Base-by-base conservation (phyloP, 2,888 invertebrate genomes). In the Diogma glabrata region DNA sequence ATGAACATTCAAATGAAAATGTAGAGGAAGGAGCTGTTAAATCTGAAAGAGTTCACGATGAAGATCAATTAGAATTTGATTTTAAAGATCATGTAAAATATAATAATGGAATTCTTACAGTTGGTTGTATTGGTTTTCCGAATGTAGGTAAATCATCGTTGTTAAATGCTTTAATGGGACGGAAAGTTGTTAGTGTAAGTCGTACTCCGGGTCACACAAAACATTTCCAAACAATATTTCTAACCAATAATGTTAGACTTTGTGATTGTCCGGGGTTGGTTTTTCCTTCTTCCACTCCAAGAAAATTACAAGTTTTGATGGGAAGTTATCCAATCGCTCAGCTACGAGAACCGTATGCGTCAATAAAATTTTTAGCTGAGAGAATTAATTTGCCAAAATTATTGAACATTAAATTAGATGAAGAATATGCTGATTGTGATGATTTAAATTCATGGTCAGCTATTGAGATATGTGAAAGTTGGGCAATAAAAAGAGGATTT, bases 231-330 rank as follows among this genome's bases (percentile, higher is more conserved):
- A 96, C 95, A 0, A 95, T 95, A 60, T 93, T 80, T 64, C 71
- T 95, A 2, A 93, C 94, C 0, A 76, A 77, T 9, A 84, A 81
- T 62, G 91, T 95, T 6, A 79, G 85, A 47, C 74, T 96, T 1
- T 95, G 94, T 64, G 96, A 96, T 65, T 94, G 93, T 65, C 95
- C 95, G 0, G 96, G 95, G 0, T 72, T 96, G 7, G 93, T 95
- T 12, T 95, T 96, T 65, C 95, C 95, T 0, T 93, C 94, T 0
- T 80, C 77, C 33, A 84, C 87, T 2, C 87, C 88, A 0, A 88
- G 90, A 59, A 76, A 82, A 9, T 69, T 93, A 56, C 95, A 95
- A 71, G 89, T 92, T 52, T 69, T 95, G 1, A 84, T 91, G 77
- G 95, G 95, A 0, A 91, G 91, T 2, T 95, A 84, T 68, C 95